phyloP scores from a whole-genome alignment of 2,888 invertebrate species.

The Polymixis flavicincta region DNA sequence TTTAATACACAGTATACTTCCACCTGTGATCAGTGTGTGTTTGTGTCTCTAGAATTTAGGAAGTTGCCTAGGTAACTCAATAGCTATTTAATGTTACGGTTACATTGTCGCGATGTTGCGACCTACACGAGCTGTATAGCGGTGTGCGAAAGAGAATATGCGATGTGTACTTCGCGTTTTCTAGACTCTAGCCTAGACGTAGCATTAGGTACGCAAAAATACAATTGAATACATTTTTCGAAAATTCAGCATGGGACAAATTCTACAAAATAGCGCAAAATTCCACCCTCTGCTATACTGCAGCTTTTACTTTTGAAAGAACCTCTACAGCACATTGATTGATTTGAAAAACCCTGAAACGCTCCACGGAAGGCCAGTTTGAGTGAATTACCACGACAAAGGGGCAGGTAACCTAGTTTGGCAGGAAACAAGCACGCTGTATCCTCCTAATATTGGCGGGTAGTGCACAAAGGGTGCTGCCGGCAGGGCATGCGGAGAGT shows the following conservation, averaged over 20 bases:
- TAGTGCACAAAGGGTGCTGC: slow-evolving; percentile 23
- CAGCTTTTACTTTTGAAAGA: not conserved
- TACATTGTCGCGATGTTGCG: too few relatives aligned
- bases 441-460: slow-evolving; percentile 16
- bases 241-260: not conserved
- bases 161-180: too few relatives aligned
- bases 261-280: not conserved
- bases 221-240: not conserved
- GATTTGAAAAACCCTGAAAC: slow-evolving; percentile 3
- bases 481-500: not conserved
- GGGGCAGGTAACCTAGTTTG: slow-evolving; percentile 38
- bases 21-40: not conserved
- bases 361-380: not conserved
- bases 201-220: too few relatives aligned
- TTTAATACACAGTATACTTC: not conserved
- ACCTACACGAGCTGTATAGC: too few relatives aligned
- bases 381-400: slow-evolving; percentile 52
- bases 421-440: slow-evolving; percentile 23
- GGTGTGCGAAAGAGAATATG: too few relatives aligned
- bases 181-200: too few relatives aligned
- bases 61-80: not conserved
- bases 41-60: not conserved
- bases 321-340: not conserved
- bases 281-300: not conserved
- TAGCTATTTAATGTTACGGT: not conserved